phyloP scores from a whole-genome alignment of 2,797 vertebrate genomes.

The Pangasius sanitwongsei region DNA sequence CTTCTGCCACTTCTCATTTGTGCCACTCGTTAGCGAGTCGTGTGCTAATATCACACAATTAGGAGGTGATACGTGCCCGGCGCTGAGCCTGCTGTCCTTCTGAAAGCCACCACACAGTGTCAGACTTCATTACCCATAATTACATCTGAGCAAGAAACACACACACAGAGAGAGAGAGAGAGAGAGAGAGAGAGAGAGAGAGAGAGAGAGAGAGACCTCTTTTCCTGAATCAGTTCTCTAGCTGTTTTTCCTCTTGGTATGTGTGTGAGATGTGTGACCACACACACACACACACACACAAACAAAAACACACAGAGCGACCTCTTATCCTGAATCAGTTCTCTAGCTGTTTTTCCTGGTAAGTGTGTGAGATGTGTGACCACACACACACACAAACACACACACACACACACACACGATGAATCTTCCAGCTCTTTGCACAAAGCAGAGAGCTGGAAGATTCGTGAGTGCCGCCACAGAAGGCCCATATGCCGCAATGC shows the following conservation, averaged over 20 bases:
- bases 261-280: not conserved
- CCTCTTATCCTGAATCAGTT: not conserved
- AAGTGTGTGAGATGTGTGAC: slow-evolving; percentile 4
- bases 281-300: slow-evolving; percentile 25
- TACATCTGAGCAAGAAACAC: slow-evolving; percentile 59
- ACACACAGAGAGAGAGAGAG: too few species aligned
- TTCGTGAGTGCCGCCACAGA: slow-evolving; percentile 18
- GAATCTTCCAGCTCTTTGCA: not conserved
- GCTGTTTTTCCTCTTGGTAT: not conserved
- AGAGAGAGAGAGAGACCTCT: not conserved
- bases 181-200: too few species aligned
- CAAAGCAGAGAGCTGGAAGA: not conserved
- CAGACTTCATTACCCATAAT: slow-evolving; percentile 66
- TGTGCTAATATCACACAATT: slow-evolving; percentile 26
- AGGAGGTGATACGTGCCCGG: slow-evolving; percentile 18
- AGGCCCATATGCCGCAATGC: slow-evolving; percentile 50
- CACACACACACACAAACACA: slow-evolving; percentile 40
- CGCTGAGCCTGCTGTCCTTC: slow-evolving; percentile 16
- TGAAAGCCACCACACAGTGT: slow-evolving; percentile 10
- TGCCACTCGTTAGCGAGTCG: slow-evolving; percentile 13
- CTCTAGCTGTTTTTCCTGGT: not conserved
- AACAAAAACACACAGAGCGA: slow-evolving; percentile 37
- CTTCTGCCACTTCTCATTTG: slow-evolving; percentile 34
- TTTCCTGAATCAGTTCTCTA: not conserved
- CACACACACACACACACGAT: slow-evolving; percentile 41